Base-by-base conservation (phyloP, 2,888 invertebrate species). In the Meganola albula region DNA sequence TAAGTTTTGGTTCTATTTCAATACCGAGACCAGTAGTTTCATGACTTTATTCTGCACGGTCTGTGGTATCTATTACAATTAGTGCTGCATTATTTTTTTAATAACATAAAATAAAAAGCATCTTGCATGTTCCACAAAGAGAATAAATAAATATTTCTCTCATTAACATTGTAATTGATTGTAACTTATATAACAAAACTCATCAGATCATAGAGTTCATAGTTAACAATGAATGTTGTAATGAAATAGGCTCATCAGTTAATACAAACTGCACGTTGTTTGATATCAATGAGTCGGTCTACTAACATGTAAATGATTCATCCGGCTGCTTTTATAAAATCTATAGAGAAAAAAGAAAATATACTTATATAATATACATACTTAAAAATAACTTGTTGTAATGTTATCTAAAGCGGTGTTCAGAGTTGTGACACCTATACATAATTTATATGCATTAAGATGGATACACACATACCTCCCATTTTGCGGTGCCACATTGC, bases 401-500 rank as follows among this genome's bases (percentile, higher is more conserved):
- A n/a, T n/a, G n/a, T n/a, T n/a, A n/a, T n/a, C n/a, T n/a, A n/a
- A n/a, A n/a, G n/a, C n/a, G n/a, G n/a, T n/a, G n/a, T n/a, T n/a
- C n/a, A n/a, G n/a, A n/a, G n/a, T n/a, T n/a, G n/a, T n/a, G n/a
- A n/a, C n/a, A n/a, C n/a, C n/a, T n/a, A n/a, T n/a, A n/a, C n/a
- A n/a, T n/a, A n/a, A n/a, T n/a, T n/a, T n/a, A n/a, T n/a, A n/a
- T n/a, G n/a, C n/a, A n/a, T n/a, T n/a, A n/a, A n/a, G n/a, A n/a
- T n/a, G n/a, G n/a, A n/a, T 20, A 30, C 21, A 23, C 26, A 54
- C 58, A 13, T 37, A 95, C 96, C 96, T 91, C 77, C 92, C 94
- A 69, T 93, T 92, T 61, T 92, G 91, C 27, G 96, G 94, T 50
- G 95, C 96, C 42, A 95, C 95, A 72, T 93, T 93, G 63, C 91